Base-by-base conservation (phyloP, 1,140 invertebrate genomes). In the Maconellicoccus hirsutus region DNA sequence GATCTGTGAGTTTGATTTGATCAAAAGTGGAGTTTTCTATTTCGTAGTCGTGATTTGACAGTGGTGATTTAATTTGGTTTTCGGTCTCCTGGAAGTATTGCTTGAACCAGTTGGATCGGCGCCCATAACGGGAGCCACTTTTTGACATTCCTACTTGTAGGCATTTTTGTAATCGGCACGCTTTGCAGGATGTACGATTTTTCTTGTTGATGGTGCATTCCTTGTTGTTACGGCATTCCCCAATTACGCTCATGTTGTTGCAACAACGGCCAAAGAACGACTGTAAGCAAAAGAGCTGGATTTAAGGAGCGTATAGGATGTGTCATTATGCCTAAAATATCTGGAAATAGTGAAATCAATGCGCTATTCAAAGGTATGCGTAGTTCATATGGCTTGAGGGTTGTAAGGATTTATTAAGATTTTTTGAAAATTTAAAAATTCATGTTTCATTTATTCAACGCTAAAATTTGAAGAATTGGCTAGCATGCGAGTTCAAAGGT, bases 231-330 rank as follows among this genome's bases (percentile, higher is more conserved):
- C 96, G 95, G n/a, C 94, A 96, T 26, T 95, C 85, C 0, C 96
- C 93, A 80, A 98, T 33, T 6, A 70, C 19, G 70, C 27, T 39
- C 6, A 14, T 23, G 39, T 70, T 96, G 85, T 96, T 97, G 83
- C 96, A 95, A 16, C 94, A 96, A 26, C 96, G 85, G 0, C 96
- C 93, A 80, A 98, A 98, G 83, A 98, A 98, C 14, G 94, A 96
- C 94, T 98, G 88, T 71, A 87, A 88, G 74, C 84, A 83, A 79
- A 82, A 82, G 78, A 79, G 72, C 70, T 29, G 7, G 23, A 69
- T 19, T n/a, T n/a, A n/a, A n/a, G n/a, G n/a, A n/a, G n/a, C n/a
- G n/a, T n/a, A n/a, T n/a, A n/a, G n/a, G n/a, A n/a, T n/a, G n/a
- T n/a, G n/a, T n/a, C n/a, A n/a, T n/a, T n/a, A n/a, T n/a, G n/a